Conservation (phyloP, 2,113 vertebrate genomes). For the Chaetops frenatus region DNA sequence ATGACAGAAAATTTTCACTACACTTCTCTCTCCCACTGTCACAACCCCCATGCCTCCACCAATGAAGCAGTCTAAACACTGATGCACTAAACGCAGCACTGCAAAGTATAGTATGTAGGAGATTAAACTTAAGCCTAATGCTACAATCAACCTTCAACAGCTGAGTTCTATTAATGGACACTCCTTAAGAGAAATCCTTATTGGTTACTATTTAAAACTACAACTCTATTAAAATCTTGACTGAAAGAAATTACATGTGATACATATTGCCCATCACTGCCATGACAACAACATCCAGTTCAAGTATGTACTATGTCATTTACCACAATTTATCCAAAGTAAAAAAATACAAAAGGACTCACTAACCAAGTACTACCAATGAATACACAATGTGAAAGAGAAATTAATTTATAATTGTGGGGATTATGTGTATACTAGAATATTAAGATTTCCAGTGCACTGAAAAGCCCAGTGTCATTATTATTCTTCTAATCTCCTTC, state of each 20-base stretch:
- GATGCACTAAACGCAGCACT: slow-evolving; percentile 18
- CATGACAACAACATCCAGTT: background rate
- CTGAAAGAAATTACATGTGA: slow-evolving; percentile 53
- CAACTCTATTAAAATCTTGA: slow-evolving; percentile 62
- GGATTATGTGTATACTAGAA: background rate
- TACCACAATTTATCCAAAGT: background rate
- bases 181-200: slow-evolving; percentile 60
- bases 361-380: background rate
- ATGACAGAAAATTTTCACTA: background rate
- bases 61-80: slow-evolving; percentile 24
- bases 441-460: background rate
- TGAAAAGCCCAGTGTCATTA: background rate
- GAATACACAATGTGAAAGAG: background rate
- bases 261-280: background rate
- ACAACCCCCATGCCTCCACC: slow-evolving; percentile 13
- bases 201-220: slow-evolving; percentile 69
- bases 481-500: background rate
- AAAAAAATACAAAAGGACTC: background rate
- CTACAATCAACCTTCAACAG: slow-evolving; percentile 68
- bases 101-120: slow-evolving; percentile 66
- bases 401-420: background rate
- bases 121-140: slow-evolving; percentile 73
- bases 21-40: background rate
- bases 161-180: slow-evolving; percentile 73
- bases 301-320: background rate